Percentiles rank a stretch among this genome's conserved stretches.
Conservation (phyloP, 2,113 vertebrate genomes). For the Poecile atricapillus region DNA sequence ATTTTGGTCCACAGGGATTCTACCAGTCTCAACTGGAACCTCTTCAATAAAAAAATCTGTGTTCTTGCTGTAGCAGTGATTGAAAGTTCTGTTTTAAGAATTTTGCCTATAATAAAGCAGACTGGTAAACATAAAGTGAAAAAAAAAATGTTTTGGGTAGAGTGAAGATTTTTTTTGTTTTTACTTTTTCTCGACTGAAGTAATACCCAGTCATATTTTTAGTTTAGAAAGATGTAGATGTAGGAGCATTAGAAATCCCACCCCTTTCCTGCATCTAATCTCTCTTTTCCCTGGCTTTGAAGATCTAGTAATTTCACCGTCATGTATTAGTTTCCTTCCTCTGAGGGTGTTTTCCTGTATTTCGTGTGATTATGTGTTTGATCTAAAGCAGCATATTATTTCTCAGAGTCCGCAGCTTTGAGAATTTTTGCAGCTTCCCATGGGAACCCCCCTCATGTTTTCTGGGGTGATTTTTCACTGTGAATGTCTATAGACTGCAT, state of each 20-base stretch:
- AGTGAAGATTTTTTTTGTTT: neutral
- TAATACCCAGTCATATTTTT: neutral
- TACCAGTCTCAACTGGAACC: neutral
- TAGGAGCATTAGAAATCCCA: slow-evolving; percentile 27
- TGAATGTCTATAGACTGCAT: neutral
- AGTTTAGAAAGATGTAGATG: neutral
- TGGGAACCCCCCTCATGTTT: neutral
- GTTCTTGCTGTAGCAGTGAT: neutral
- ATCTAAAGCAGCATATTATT: neutral
- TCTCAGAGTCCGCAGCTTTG: neutral
- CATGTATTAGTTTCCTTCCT: neutral
- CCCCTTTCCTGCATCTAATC: neutral
- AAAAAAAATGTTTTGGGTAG: neutral
- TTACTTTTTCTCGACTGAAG: neutral
- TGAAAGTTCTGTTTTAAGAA: neutral
- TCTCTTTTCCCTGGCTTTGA: slow-evolving; percentile 31
- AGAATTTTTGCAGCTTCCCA: neutral
- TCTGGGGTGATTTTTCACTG: neutral
- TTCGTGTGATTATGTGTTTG: neutral
- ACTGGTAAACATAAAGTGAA: neutral
- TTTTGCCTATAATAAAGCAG: neutral
- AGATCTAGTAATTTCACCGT: neutral
- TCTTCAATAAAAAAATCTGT: neutral
- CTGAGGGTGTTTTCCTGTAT: neutral
- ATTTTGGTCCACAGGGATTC: neutral